Base-by-base conservation (phyloP, 2,113 vertebrate species). In the Seriola dumerili region DNA sequence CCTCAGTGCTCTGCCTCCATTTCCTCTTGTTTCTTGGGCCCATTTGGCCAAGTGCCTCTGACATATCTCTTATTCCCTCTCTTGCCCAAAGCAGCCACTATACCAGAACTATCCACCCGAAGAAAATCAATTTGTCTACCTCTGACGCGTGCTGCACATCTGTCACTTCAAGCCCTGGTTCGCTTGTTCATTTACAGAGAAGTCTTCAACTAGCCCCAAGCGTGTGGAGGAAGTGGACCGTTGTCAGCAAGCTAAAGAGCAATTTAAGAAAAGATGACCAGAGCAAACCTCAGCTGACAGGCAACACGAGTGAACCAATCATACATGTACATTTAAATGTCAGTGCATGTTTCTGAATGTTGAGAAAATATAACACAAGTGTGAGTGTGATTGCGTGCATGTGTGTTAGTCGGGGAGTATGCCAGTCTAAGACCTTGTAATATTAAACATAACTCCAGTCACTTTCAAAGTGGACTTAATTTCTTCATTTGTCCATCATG, bases 91-190 rank as follows among this genome's bases (percentile, higher is more conserved):
- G 87, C 84, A 86, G 75, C 84, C 81, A 44, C 76, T 83, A 79
- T 54, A 83, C 77, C 86, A 88, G 79, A 90, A 85, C 87, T 82
- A 88, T 80, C 83, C 87, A 85, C 75, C 85, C 72, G 40, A 54
- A 89, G 54, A 92, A 93, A 94, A 92, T 90, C 84, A 91, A 85
- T 92, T 90, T 92, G 88, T 91, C 85, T 80, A 81, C 81, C 85
- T 77, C 81, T 80, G 89, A 85, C 55, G 48, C 16, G 6, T 80
- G 70, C 77, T 85, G 75, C 80, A 85, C 89, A 91, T 93, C 88
- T 58, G 57, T 91, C 82, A 90, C 86, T 84, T 86, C 72, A 67
- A 89, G 57, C 71, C 19, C 55, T 16, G 32, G 42, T 66, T 77
- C 57, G 40, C 78, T 76, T 82, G 77, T 78, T 87, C 86, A 85